phyloP scores from a whole-genome alignment of 2,797 vertebrate genomes.

The Yasuhikotakia modesta region DNA sequence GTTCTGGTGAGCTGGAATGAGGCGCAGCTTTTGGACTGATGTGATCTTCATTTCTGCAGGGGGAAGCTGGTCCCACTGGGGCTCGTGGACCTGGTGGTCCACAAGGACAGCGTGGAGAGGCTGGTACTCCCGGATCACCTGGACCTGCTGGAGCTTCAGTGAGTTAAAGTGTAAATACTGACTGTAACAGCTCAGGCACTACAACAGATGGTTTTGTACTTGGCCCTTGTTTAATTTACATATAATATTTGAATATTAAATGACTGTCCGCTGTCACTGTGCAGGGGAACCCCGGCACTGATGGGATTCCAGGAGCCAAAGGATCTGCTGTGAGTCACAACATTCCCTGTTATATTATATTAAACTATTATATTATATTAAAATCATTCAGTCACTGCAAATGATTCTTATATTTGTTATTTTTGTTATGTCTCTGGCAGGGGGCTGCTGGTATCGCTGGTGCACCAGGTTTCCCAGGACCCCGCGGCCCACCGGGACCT shows the following conservation, averaged over 20 bases:
- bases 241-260: neutral
- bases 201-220: no score
- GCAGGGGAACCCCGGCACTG: slow-evolving; percentile 95
- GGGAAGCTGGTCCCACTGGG: slow-evolving; percentile 94
- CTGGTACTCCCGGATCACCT: slow-evolving; percentile 91
- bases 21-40: neutral
- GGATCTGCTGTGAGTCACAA: slow-evolving; percentile 95
- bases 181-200: no score
- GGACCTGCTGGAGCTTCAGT: slow-evolving; percentile 91
- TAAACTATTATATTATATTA: no score
- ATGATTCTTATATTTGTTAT: no score
- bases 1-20: neutral
- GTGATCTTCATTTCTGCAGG: slow-evolving; percentile 74
- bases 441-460: slow-evolving; percentile 92
- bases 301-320: slow-evolving; percentile 94
- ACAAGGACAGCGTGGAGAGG: slow-evolving; percentile 91
- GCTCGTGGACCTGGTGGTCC: slow-evolving; percentile 89
- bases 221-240: no score
- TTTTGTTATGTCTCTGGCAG: no score
- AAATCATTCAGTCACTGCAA: no score
- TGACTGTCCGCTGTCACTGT: neutral
- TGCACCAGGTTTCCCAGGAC: slow-evolving; percentile 96
- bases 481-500: slow-evolving; percentile 93
- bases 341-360: neutral
- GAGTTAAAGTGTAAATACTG: slow-evolving; percentile 67